Evolutionary conservation across 2,888 invertebrate genomes (phyloP).

Genomic region (Apamea monoglypha): DNA sequence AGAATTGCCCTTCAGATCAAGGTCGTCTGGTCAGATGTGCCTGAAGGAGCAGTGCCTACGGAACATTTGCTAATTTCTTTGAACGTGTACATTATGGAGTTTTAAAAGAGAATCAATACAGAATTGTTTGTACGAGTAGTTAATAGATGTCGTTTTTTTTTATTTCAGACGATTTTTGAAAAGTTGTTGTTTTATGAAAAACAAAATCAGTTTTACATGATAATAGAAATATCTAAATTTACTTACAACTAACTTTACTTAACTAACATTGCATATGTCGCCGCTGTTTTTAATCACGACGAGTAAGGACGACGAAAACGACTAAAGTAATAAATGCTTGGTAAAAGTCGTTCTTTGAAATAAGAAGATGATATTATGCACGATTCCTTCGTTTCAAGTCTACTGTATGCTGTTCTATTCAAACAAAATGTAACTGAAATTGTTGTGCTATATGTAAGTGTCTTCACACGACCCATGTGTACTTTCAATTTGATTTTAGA

Average conservation of each 20-base stretch:
- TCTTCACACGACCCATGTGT: background rate
- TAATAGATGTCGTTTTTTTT: background rate
- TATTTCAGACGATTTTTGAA: background rate
- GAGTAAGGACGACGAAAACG: background rate
- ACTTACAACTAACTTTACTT: conserved; percentile 44
- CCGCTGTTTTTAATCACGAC: conserved; percentile 25
- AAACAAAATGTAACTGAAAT: conserved; percentile 21
- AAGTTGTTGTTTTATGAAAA: background rate
- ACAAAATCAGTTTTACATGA: background rate
- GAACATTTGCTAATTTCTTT: background rate
- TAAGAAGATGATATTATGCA: background rate
- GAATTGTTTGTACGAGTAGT: background rate
- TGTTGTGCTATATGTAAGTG: background rate
- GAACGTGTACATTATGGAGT: background rate
- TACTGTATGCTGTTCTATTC: background rate
- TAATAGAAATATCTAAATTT: conserved; percentile 45
- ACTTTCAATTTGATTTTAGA: conserved; percentile 1
- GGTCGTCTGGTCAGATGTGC: background rate
- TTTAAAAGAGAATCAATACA: background rate
- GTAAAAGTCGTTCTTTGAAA: conserved; percentile 20
- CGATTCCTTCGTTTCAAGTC: background rate
- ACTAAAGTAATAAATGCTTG: conserved; percentile 50
- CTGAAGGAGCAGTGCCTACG: background rate
- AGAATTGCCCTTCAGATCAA: too few species aligned
- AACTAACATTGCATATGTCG: conserved; percentile 60